Conservation (phyloP, 2,797 vertebrate species). For the Cossypha niveicapilla region DNA sequence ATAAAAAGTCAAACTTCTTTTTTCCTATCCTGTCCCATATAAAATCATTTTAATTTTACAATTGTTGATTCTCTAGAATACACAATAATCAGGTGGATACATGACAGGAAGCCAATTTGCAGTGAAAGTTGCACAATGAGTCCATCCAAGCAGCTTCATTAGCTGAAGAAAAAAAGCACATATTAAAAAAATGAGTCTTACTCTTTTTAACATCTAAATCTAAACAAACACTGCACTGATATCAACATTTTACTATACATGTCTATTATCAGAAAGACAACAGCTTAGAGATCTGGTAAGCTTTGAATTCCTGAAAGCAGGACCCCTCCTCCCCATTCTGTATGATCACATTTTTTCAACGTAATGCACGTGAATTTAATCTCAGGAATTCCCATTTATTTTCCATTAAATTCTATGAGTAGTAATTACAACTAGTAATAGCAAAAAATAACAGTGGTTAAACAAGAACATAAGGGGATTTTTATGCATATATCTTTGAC, state of each 20-base stretch:
- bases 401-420: neutral
- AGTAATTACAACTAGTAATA: neutral
- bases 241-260: neutral
- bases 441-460: neutral
- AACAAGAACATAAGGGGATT: neutral
- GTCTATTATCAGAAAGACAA: neutral
- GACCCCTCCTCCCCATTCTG: neutral
- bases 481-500: neutral
- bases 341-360: neutral
- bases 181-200: neutral
- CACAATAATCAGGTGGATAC: constrained; percentile 92
- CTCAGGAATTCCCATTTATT: neutral
- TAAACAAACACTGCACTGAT: neutral
- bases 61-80: constrained; percentile 79
- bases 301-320: neutral
- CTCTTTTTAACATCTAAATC: neutral
- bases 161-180: constrained; percentile 74
- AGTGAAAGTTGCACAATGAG: constrained; percentile 88
- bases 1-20: constrained; percentile 72
- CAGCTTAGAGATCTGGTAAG: neutral
- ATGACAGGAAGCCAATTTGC: constrained; percentile 97
- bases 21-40: constrained; percentile 68
- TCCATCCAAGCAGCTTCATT: constrained; percentile 94
- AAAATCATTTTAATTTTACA: constrained; percentile 65
- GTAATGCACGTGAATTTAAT: neutral